These are phyloP conservation scores for Synchiropus splendidus DNA, from an alignment of 2,113 vertebrate genomes.

Conservation along the genomic window DNA sequence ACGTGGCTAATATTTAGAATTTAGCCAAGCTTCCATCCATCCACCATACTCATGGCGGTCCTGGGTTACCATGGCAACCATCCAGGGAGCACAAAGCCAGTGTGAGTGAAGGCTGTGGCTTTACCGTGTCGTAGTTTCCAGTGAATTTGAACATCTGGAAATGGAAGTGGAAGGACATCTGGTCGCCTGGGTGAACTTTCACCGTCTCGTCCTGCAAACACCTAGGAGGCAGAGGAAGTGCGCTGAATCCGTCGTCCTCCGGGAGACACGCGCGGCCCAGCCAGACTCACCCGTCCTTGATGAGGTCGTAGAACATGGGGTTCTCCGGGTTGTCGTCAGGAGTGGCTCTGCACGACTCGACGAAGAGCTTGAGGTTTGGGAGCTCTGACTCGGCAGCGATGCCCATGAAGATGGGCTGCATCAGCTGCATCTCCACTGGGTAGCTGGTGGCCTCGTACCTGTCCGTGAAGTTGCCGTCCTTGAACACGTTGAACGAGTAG, in stretches of 20 bases:
- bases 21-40: too few relatives aligned
- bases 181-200: slow-evolving; percentile 3
- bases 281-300: slow-evolving; percentile 56
- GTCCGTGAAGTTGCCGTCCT: slow-evolving; percentile 26
- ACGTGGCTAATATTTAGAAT: too few relatives aligned
- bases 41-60: too few relatives aligned
- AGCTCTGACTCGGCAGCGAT: slow-evolving; percentile 51
- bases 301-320: slow-evolving; percentile 48
- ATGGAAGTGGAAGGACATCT: slow-evolving; percentile 46
- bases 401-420: slow-evolving; percentile 54
- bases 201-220: slow-evolving; percentile 50
- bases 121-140: slow-evolving; percentile 58
- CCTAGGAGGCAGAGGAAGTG: slow-evolving; percentile 28
- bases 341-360: slow-evolving; percentile 68
- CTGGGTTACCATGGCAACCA: too few relatives aligned
- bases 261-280: too few relatives aligned
- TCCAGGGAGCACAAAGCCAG: too few relatives aligned
- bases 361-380: slow-evolving; percentile 48
- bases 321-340: slow-evolving; percentile 53
- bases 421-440: slow-evolving; percentile 54
- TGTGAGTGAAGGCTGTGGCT: too few relatives aligned
- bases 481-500: slow-evolving; percentile 59
- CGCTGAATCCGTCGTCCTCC: too few relatives aligned
- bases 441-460: slow-evolving; percentile 33
- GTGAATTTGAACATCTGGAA: slow-evolving; percentile 64